Conservation (phyloP, 2,797 vertebrate species). For the Ctenopoma multispine region DNA sequence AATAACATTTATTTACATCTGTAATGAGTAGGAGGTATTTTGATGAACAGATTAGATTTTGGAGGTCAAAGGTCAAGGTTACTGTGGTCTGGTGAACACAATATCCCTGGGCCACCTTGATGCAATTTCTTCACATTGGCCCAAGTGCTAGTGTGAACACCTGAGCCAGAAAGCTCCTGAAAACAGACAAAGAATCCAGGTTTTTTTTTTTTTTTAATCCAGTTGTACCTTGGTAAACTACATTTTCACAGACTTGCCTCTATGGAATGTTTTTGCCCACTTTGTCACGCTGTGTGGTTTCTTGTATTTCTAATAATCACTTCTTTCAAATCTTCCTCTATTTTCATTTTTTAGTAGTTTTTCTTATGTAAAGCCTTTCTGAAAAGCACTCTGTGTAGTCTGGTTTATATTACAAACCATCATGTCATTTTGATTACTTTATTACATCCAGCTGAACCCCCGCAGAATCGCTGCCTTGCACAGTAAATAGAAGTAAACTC, state of each 20-base stretch:
- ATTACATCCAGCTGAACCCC: slow-evolving; percentile 72
- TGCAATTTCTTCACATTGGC: no score
- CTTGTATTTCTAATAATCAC: slow-evolving; percentile 54
- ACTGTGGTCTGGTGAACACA: no score
- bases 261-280: not conserved
- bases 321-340: slow-evolving; percentile 32
- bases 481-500: slow-evolving; percentile 59
- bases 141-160: not conserved
- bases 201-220: not conserved
- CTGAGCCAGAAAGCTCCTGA: not conserved
- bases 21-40: not conserved
- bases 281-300: slow-evolving; percentile 47
- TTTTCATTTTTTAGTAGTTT: slow-evolving; percentile 36
- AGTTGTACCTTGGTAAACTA: not conserved
- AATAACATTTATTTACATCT: slow-evolving; percentile 1
- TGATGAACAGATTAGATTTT: no score
- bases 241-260: slow-evolving; percentile 5
- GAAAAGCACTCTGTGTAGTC: slow-evolving; percentile 34
- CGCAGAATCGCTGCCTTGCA: slow-evolving; percentile 36
- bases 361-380: slow-evolving; percentile 49
- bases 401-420: slow-evolving; percentile 60
- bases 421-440: slow-evolving; percentile 64
- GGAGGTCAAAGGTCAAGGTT: no score
- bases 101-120: no score
- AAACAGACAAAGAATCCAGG: not conserved